Conservation (phyloP, 2,113 vertebrate genomes). For the Rhinoptilus africanus region DNA sequence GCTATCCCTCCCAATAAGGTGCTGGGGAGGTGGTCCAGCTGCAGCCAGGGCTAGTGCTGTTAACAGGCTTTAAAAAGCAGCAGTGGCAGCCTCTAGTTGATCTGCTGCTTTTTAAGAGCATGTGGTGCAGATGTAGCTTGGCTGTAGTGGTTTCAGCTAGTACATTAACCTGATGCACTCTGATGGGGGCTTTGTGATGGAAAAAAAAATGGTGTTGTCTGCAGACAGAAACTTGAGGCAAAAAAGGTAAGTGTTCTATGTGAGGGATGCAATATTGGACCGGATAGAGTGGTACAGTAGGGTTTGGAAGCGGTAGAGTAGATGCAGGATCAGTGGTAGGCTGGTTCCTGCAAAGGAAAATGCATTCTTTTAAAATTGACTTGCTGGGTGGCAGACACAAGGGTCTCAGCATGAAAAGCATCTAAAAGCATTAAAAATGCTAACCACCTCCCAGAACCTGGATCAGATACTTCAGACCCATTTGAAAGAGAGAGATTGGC, state of each 20-base stretch:
- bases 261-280: neutral
- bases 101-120: neutral
- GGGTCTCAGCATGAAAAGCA: neutral
- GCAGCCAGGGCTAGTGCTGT: neutral
- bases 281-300: neutral
- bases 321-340: neutral
- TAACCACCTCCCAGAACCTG: neutral
- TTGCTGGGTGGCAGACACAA: neutral
- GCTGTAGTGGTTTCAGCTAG: neutral
- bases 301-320: neutral
- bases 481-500: neutral
- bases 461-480: neutral
- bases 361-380: accelerated
- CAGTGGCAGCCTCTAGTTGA: accelerated
- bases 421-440: neutral
- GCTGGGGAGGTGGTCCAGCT: neutral
- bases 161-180: accelerated
- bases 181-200: neutral
- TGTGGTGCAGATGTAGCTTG: too few relatives aligned
- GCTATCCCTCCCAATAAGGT: neutral
- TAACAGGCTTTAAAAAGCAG: neutral
- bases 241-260: neutral
- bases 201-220: neutral
- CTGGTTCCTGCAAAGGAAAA: neutral
- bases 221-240: neutral